Conservation (phyloP, 2,113 vertebrate species). For the Chaetodon auriga region DNA sequence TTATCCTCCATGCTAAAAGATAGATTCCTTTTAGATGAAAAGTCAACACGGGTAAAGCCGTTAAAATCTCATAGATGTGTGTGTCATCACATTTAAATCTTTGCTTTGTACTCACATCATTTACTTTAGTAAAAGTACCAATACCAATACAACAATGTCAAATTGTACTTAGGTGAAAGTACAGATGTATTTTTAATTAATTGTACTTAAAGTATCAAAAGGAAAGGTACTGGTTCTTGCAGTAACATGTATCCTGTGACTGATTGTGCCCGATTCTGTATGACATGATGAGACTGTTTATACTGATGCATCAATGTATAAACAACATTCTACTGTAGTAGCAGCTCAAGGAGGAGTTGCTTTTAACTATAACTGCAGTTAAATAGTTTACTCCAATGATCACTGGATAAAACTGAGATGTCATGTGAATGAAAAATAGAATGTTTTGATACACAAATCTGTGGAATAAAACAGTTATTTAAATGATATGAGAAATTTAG, state of each 20-base stretch:
- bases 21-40: slow-evolving; percentile 76
- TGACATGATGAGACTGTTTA: background rate
- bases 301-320: too few species aligned
- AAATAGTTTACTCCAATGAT: too few species aligned
- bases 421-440: too few species aligned
- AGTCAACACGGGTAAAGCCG: slow-evolving; percentile 62
- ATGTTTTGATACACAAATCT: too few species aligned
- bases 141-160: background rate
- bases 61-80: slow-evolving; percentile 19
- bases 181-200: background rate
- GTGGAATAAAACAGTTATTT: too few species aligned
- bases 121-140: background rate
- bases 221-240: background rate
- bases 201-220: background rate
- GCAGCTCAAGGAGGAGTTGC: too few species aligned
- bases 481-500: too few species aligned
- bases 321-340: too few species aligned
- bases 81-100: background rate
- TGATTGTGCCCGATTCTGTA: background rate
- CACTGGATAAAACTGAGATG: too few species aligned
- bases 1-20: slow-evolving; percentile 26
- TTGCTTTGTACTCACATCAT: background rate
- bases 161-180: background rate
- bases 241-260: background rate
- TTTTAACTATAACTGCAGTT: too few species aligned